Conservation (phyloP, 2,113 vertebrate genomes). For the Coturnix japonica region DNA sequence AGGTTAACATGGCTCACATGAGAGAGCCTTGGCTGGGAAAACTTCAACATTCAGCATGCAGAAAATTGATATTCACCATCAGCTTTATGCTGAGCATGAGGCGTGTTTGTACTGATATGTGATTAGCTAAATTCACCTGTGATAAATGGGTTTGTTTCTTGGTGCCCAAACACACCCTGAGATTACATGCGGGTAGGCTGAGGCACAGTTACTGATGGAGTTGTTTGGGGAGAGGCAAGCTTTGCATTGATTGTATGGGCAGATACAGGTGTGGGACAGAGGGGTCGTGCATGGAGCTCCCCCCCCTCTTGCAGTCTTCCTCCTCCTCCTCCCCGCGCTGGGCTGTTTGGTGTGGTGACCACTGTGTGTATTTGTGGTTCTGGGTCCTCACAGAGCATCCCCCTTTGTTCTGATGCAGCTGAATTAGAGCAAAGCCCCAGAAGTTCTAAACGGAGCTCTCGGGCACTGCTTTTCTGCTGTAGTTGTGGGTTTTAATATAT, state of each 20-base stretch:
- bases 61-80: slow-evolving; percentile 42
- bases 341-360: neutral
- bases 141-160: slow-evolving; percentile 52
- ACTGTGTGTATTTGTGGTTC: neutral
- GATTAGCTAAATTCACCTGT: slow-evolving; percentile 54
- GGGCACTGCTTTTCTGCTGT: slow-evolving; percentile 87
- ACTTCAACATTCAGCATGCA: neutral
- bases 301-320: neutral
- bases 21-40: neutral
- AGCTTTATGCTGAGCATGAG: neutral
- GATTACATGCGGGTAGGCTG: slow-evolving; percentile 44
- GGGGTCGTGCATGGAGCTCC: neutral
- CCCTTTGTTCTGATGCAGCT: neutral
- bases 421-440: slow-evolving; percentile 67
- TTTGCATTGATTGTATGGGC: slow-evolving; percentile 18
- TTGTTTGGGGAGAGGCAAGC: slow-evolving; percentile 17
- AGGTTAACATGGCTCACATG: slow-evolving; percentile 58
- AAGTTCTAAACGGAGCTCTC: slow-evolving; percentile 82
- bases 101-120: slow-evolving; percentile 17
- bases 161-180: neutral
- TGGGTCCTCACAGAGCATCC: neutral
- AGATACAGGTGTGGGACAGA: neutral
- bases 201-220: slow-evolving; percentile 29
- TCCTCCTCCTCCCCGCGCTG: rapidly evolving
- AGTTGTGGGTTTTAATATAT: slow-evolving; percentile 96